Percentiles rank a stretch among this genome's conserved stretches.
Conservation (phyloP, 2,888 invertebrate genomes). For the Drosophila putrida region DNA sequence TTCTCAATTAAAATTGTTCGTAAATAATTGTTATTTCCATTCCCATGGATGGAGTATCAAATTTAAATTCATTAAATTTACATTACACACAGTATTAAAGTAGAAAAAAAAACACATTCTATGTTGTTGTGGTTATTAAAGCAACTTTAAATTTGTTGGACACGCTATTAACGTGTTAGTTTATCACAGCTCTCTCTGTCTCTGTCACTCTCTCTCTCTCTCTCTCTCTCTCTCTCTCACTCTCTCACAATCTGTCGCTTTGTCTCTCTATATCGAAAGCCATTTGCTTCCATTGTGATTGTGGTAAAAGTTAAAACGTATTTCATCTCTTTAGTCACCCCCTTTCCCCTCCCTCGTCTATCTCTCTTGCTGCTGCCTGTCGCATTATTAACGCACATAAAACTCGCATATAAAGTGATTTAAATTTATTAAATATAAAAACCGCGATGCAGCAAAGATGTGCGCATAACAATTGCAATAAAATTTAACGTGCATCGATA, state of each 20-base stretch:
- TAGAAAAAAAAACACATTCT: background rate
- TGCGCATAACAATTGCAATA: conserved; percentile 81
- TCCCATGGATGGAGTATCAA: background rate
- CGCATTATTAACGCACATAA: conserved; percentile 80
- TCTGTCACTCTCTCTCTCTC: no score
- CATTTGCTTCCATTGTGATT: conserved; percentile 4
- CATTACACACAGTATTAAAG: background rate
- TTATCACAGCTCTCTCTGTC: background rate
- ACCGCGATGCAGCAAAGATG: conserved; percentile 67
- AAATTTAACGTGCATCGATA: conserved; percentile 80
- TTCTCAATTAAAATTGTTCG: background rate
- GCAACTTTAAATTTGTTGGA: background rate
- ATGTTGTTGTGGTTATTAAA: no score
- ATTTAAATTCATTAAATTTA: background rate
- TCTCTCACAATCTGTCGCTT: background rate
- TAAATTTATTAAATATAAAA: conserved; percentile 80
- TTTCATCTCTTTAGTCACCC: background rate
- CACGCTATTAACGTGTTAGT: background rate
- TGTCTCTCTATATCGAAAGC: background rate
- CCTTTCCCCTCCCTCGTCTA: background rate
- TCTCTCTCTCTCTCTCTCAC: background rate
- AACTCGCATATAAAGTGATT: conserved; percentile 80
- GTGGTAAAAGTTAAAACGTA: conserved; percentile 6
- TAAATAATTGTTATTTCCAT: background rate
- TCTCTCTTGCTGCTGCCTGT: conserved; percentile 9